Evolutionary conservation across 2,797 vertebrate species (phyloP).

Genomic region (Eurystomus glaucurus): DNA sequence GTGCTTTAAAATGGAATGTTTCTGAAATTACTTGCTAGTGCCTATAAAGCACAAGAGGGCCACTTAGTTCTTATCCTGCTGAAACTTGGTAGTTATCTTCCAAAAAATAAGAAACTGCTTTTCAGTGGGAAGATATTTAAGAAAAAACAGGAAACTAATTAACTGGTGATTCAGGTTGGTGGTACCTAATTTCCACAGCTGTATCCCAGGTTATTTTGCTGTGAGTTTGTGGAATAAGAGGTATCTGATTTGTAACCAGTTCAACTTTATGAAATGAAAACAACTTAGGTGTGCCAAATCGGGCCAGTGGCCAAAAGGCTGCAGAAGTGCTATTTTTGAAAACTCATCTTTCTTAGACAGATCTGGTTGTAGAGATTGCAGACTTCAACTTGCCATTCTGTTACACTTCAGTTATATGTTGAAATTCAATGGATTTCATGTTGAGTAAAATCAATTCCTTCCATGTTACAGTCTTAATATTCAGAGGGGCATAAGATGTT

Average conservation of each 20-base stretch:
- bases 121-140: not conserved
- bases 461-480: not conserved
- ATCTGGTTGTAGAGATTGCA: not conserved
- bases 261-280: conserved; percentile 11
- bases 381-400: not conserved
- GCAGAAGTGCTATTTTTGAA: conserved; percentile 17
- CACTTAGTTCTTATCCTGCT: not conserved
- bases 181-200: not conserved
- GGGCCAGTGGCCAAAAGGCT: conserved; percentile 40
- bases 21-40: not conserved
- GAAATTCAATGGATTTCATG: conserved; percentile 1
- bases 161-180: not conserved
- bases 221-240: not conserved
- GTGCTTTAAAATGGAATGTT: not conserved
- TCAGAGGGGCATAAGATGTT: not conserved
- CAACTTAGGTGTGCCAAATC: conserved; percentile 7
- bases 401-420: not conserved
- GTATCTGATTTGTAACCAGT: conserved; percentile 7
- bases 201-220: not conserved
- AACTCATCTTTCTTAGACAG: conserved; percentile 42
- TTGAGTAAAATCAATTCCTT: conserved; percentile 5
- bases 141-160: not conserved
- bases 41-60: not conserved
- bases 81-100: not conserved
- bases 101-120: not conserved